Percentiles rank a stretch among this genome's conserved stretches.
phyloP scores from a whole-genome alignment of 1,140 invertebrate genomes.

The Leptopilina boulardi region DNA sequence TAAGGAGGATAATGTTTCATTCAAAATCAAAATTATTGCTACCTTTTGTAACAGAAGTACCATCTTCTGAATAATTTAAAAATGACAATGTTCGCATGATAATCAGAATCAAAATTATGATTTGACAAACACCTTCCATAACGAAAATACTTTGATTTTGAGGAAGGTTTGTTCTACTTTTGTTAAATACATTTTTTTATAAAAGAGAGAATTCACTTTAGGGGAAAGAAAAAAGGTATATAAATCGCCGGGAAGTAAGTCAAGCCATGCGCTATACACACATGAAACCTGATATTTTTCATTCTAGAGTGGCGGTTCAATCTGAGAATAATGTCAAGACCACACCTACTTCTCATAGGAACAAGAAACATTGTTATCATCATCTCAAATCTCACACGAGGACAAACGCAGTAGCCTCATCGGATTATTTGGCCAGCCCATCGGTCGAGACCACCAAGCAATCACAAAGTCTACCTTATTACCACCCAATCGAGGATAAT shows the following conservation, averaged over 20 bases:
- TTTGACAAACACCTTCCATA: too few species aligned
- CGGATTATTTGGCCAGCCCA: not conserved
- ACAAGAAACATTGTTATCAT: not conserved
- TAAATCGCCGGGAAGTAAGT: not conserved
- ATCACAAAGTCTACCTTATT: constrained; percentile 38
- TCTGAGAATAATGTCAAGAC: not conserved
- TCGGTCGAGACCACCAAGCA: constrained; percentile 18
- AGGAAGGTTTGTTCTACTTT: too few species aligned
- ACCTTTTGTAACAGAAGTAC: too few species aligned
- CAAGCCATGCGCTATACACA: too few species aligned
- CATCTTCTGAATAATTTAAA: too few species aligned
- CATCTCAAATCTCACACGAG: constrained; percentile 39
- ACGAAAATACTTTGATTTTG: too few species aligned
- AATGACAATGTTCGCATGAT: too few species aligned
- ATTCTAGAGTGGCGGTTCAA: constrained; percentile 38
- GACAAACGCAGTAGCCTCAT: constrained; percentile 10
- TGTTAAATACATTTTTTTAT: too few species aligned
- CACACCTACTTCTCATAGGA: not conserved
- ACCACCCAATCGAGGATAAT: not conserved
- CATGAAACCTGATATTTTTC: not conserved
- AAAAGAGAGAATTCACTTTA: too few species aligned
- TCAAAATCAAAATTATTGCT: too few species aligned
- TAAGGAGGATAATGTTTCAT: too few species aligned
- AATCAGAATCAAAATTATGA: too few species aligned
- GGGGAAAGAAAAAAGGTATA: not conserved